Base-by-base conservation (phyloP, 2,888 invertebrate species). In the Campoplex nolae region DNA sequence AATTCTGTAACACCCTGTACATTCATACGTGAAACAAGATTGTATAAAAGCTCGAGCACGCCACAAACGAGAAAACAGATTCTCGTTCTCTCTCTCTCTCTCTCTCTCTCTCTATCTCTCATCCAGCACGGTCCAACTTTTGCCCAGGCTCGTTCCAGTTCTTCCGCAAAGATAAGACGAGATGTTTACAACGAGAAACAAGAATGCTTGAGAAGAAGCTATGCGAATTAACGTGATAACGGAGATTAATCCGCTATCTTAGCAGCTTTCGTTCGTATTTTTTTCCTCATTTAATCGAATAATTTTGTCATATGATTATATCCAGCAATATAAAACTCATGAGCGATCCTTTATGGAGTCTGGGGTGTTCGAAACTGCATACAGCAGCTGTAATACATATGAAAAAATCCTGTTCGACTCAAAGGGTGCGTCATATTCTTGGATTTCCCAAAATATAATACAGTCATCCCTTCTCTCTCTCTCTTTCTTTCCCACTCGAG, bases 141-240 rank as follows among this genome's bases (percentile, higher is more conserved):
- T 71, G 74, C 78, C 74, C 82, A 67, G 82, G 82, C 70, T 77
- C 88, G 90, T 89, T 88, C 89, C 91, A 90, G 89, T 91, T 92
- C 89, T 85, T 85, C 89, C 89, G 89, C 87, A 85, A 86, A 91
- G 92, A 92, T 92, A 92, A 91, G 91, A 83, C 76, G 75, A 89
- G 88, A 90, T 91, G 90, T 91, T 92, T 91, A 91, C 91, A 92
- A 83, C 89, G 84, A 84, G 89, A 88, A 89, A 90, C 91, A 90
- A 89, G 89, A 89, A 88, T 89, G 86, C 83, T 88, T 85, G 87
- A 89, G 90, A 89, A 89, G 45, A 71, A 86, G 68, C 88, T 85
- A 71, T 32, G 65, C n/a, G n/a, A 51, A 35, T 45, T 45, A 80
- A 86, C 58, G 86, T 84, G 89, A 91, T 90, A 89, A 87, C 88